Base-by-base conservation (phyloP, 2,797 vertebrate species). In the Pampus argenteus region DNA sequence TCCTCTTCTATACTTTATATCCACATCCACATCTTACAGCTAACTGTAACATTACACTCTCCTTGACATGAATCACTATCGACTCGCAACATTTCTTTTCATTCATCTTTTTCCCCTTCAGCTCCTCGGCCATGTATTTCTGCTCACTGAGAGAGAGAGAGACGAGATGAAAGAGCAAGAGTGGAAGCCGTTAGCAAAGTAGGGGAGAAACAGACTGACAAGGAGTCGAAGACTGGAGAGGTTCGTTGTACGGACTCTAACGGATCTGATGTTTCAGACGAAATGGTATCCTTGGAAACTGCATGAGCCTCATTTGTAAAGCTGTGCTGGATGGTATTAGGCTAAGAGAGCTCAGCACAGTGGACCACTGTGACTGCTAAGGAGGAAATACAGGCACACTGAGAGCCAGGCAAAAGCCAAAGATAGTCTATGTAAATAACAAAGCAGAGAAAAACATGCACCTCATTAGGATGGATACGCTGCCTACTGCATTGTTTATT, bases 211-310 rank as follows among this genome's bases (percentile, higher is more conserved):
- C 79, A 66, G 52, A 86, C 70, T 50, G 69, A 78, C 78, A 72
- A 76, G 71, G 79, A 85, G 82, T 74, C 34, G 42, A 78, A 76
- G 81, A 68, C 76, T 70, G 87, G 71, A 89, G 87, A 88, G 78
- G 78, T 84, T 88, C 74, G 74, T 62, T 72, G 79, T 23, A 34
- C 34, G 42, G 79, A 90, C 85, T 86, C 79, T 70, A 92, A 85
- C 80, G 50, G 82, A 79, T 87, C 88, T 91, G 89, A 90, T 86
- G 86, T 84, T 88, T 89, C 87, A 82, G 78, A 92, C 76, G 51
- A 92, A 84, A 74, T 76, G 82, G 94, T 95, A 92, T 91, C 93
- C 93, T 90, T 94, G 94, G 95, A 91, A 95, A 95, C 95, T 82
- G 89, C 84, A 85, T 74, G 79, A 83, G 86, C 82, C 84, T 93